phyloP scores from a whole-genome alignment of 2,797 vertebrate genomes.

The Enteromius thamalakanensis region DNA sequence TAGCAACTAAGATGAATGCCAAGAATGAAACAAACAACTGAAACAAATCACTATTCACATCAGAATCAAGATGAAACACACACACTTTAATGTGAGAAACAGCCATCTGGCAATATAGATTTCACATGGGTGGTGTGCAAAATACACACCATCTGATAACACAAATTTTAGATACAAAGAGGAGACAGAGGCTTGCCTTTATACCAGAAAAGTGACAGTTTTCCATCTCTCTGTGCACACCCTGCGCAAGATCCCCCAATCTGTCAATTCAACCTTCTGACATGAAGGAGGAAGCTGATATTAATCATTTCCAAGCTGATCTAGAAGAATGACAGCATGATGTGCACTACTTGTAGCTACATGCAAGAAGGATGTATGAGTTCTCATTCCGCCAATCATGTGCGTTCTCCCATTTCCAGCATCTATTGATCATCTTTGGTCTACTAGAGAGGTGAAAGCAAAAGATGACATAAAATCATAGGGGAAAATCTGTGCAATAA shows the following conservation, averaged over 20 bases:
- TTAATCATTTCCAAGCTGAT: conserved; percentile 10
- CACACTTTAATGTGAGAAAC: background rate
- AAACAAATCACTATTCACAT: background rate
- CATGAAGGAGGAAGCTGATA: background rate
- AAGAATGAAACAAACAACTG: background rate
- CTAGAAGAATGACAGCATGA: conserved; percentile 26
- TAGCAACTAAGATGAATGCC: background rate
- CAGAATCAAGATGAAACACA: background rate
- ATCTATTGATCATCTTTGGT: conserved; percentile 36
- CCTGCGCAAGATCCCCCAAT: background rate
- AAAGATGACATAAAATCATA: conserved; percentile 32
- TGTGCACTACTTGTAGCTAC: conserved; percentile 11
- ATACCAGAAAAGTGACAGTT: background rate
- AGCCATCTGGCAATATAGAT: background rate
- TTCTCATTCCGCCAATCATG: conserved; percentile 30
- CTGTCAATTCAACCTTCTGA: conserved; percentile 28
- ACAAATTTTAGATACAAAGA: background rate
- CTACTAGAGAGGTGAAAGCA: background rate
- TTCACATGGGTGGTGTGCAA: background rate
- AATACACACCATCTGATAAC: background rate
- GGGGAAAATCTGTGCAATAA: background rate
- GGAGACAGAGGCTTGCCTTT: background rate
- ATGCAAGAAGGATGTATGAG: conserved; percentile 5
- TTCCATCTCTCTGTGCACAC: background rate
- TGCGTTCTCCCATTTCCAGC: background rate